Evolutionary conservation across 2,113 vertebrate species (phyloP), one percentile per base, ranked within the genome.

Genomic region (Dendrocopos noguchii): DNA sequence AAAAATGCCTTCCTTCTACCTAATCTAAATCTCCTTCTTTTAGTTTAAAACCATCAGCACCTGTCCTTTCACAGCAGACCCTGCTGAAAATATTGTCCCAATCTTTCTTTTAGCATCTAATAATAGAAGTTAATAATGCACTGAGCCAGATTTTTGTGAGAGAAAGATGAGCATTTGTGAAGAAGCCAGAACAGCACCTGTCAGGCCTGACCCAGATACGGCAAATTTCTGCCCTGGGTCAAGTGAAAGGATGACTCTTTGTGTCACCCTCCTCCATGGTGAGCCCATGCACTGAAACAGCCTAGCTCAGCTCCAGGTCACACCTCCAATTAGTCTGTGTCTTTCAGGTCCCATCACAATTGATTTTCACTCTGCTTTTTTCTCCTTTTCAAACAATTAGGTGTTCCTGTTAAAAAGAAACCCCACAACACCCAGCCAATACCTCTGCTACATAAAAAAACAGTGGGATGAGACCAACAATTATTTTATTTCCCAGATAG

Each of bases 351-450:
- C 33, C 29, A 50, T 6, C 39, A 31, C 19, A 63, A 28, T 4
- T 18, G 10, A 42, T 17, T 63, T 15, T 17, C 36, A 31, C 10
- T 53, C 80, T 57, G 21, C 3, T 80, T 71, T 44, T 72, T 34
- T 53, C 33, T 34, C 9, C 12, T 46, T 84, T 59, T 46, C 74
- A 66, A 81, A 59, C 10, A 33, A 22, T 42, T 47, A 47, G 10
- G 3, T 52, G 6, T 10, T 59, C 24, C 34, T n/a, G 4, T 79
- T 27, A 55, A 68, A 70, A 36, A 47, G 21, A 21, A 21, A 21
- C 20, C 42, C 42, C 14, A 44, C 39, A 73, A 7, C 5, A 25
- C 3, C 4, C 0, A 0, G 28, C 12, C 44, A 52, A 65, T 10
- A 25, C 44, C 72, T 75, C 47, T 87, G 36, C 36, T 50, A 1